Evolutionary conservation across 1,140 invertebrate species (phyloP).

Genomic region (Bursaphelenchus mucronatus): DNA sequence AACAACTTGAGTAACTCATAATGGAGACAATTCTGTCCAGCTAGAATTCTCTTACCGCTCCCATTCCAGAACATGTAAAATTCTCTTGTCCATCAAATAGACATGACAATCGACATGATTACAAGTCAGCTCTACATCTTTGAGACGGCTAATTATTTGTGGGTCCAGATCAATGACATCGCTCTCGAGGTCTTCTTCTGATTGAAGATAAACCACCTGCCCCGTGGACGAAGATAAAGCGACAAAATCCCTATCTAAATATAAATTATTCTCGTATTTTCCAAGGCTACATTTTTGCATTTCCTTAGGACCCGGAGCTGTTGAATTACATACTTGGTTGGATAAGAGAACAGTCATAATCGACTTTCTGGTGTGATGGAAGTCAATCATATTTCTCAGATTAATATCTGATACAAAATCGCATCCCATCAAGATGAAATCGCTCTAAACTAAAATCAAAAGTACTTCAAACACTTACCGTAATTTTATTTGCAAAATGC

Average conservation of each 20-base stretch:
- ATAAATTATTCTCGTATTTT: constrained; percentile 6
- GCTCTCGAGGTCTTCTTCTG: constrained; percentile 46
- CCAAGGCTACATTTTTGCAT: constrained; percentile 3
- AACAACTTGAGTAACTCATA: constrained; percentile 15
- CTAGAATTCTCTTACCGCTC: constrained; percentile 31
- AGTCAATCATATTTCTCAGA: constrained; percentile 32
- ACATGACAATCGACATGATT: constrained; percentile 46
- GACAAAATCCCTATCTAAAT: constrained; percentile 42
- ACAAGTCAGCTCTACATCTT: constrained; percentile 34
- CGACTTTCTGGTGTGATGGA: constrained; percentile 32
- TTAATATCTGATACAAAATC: constrained; percentile 46
- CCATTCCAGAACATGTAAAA: constrained; percentile 28
- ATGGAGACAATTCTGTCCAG: constrained; percentile 14
- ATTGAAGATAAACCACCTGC: constrained; percentile 36
- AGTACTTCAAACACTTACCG: constrained; percentile 9
- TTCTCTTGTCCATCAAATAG: constrained; percentile 31
- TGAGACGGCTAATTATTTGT: constrained; percentile 20
- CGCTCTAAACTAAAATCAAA: constrained; percentile 32
- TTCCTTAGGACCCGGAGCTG: constrained; percentile 37
- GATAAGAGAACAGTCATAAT: constrained; percentile 40
- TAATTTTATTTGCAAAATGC: constrained; percentile 27
- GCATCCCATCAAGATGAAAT: constrained; percentile 38
- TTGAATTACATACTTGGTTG: constrained; percentile 25
- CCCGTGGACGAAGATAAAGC: constrained; percentile 26
- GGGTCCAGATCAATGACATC: constrained; percentile 17